phyloP scores from a whole-genome alignment of 1,140 invertebrate species.

The Leptinotarsa lineolata region DNA sequence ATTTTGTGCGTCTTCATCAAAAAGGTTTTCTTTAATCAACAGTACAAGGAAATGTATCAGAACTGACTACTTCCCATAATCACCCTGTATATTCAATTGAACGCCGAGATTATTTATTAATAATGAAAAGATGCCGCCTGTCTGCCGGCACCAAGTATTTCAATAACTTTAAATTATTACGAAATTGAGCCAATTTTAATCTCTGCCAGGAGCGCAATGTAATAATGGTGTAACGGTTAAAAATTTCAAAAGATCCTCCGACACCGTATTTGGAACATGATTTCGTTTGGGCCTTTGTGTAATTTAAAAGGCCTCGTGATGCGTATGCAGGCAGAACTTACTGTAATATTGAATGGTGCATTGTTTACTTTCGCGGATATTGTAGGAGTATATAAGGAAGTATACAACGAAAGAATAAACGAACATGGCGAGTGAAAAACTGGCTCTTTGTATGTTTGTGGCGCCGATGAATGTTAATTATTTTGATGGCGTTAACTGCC shows the following conservation, averaged over 20 bases:
- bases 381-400: too few relatives aligned
- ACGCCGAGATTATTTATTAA: background rate
- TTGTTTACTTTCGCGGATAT: background rate
- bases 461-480: too few relatives aligned
- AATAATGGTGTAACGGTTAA: conserved; percentile 6
- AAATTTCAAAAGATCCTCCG: background rate
- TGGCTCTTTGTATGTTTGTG: too few relatives aligned
- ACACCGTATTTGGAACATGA: background rate
- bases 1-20: too few relatives aligned
- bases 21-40: too few relatives aligned
- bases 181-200: conserved; percentile 8
- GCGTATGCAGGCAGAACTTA: background rate
- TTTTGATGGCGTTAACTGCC: too few relatives aligned
- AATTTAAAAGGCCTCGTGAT: background rate
- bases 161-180: conserved; percentile 1
- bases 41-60: too few relatives aligned
- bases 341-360: background rate
- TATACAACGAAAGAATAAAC: too few relatives aligned
- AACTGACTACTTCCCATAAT: too few relatives aligned
- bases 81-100: conserved; percentile 1
- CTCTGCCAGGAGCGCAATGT: background rate
- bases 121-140: conserved; percentile 2
- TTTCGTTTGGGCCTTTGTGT: background rate
- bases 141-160: background rate
- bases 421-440: too few relatives aligned